phyloP scores from a whole-genome alignment of 2,888 invertebrate genomes.

The Alentia gelatinosa region DNA sequence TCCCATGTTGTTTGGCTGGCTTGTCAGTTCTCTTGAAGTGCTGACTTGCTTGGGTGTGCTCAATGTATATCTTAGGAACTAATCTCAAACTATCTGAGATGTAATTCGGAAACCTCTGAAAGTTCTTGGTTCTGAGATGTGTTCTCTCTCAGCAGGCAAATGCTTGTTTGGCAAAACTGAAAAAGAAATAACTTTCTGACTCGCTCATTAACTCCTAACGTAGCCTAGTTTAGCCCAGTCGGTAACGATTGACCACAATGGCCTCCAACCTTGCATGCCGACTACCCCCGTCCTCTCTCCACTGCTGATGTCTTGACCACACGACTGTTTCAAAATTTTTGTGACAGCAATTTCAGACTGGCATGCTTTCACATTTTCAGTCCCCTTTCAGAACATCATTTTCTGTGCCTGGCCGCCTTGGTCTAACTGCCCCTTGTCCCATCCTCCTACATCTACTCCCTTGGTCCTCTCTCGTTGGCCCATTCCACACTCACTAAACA shows the following conservation, averaged over 20 bases:
- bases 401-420: neutral
- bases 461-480: neutral
- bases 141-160: neutral
- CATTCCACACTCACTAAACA: neutral
- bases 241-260: neutral
- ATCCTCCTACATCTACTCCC: neutral
- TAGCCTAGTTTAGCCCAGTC: slow-evolving; percentile 6
- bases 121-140: neutral
- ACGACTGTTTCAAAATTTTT: neutral
- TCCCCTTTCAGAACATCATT: too few relatives aligned
- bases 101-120: neutral
- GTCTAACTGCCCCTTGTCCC: neutral
- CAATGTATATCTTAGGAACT: slow-evolving; percentile 38
- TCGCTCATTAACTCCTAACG: neutral
- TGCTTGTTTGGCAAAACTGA: slow-evolving; percentile 20
- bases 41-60: slow-evolving; percentile 44
- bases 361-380: slow-evolving; percentile 15
- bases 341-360: neutral
- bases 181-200: too few relatives aligned
- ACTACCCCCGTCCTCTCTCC: slow-evolving; percentile 27
- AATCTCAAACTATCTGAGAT: neutral
- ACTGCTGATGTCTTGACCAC: slow-evolving; percentile 25
- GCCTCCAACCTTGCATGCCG: neutral
- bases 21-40: slow-evolving; percentile 30
- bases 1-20: slow-evolving; percentile 46